These are phyloP conservation scores for Pristionchus pacificus DNA, from an alignment of 1,140 invertebrate species.

Conservation along the genomic window DNA sequence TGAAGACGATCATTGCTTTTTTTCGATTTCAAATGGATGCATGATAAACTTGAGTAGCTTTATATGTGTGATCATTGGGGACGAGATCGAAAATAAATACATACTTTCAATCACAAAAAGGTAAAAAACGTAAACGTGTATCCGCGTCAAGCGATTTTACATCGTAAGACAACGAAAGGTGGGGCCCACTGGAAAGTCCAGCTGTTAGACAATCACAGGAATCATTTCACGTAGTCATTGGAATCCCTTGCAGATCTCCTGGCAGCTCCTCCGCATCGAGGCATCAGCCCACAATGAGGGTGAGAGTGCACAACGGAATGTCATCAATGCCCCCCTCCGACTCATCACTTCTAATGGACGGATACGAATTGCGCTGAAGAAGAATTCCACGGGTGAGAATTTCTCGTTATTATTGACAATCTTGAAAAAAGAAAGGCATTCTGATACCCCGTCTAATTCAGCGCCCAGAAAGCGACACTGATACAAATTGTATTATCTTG, in stretches of 20 bases:
- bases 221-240: background rate
- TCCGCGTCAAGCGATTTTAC: too few relatives aligned
- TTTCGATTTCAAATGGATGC: too few relatives aligned
- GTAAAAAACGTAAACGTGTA: too few relatives aligned
- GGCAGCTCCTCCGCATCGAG: conserved; percentile 67
- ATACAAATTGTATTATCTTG: too few relatives aligned
- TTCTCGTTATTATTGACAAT: conserved; percentile 13
- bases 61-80: too few relatives aligned
- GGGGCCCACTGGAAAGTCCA: too few relatives aligned
- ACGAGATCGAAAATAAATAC: too few relatives aligned
- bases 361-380: conserved; percentile 93
- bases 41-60: too few relatives aligned
- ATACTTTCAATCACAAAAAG: too few relatives aligned
- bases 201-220: background rate
- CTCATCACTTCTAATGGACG: conserved; percentile 88
- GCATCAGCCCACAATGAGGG: conserved; percentile 37
- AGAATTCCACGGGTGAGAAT: conserved; percentile 74
- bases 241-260: conserved; percentile 66
- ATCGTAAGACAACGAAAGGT: too few relatives aligned
- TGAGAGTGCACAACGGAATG: conserved; percentile 67
- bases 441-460: conserved; percentile 10
- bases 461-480: background rate
- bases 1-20: too few relatives aligned
- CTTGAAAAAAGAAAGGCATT: conserved; percentile 16
- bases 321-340: conserved; percentile 75